Evolutionary conservation across 2,113 vertebrate genomes (phyloP).

Genomic region (Stercorarius parasiticus): DNA sequence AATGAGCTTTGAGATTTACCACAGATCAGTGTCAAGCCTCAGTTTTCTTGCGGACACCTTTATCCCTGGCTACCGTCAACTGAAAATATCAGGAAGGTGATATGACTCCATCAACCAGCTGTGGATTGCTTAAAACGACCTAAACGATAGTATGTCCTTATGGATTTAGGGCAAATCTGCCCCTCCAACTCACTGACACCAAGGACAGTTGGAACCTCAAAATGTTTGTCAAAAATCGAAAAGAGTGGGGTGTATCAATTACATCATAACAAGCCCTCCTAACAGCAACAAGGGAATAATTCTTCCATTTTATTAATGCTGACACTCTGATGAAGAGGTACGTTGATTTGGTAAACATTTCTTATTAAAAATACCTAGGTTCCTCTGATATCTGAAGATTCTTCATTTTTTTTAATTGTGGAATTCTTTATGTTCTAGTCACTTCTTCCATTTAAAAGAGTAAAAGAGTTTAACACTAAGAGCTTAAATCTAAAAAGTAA

Average conservation of each 20-base stretch:
- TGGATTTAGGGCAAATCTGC: not conserved
- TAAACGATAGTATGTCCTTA: not conserved
- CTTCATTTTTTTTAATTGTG: not conserved
- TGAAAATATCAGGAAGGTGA: not conserved
- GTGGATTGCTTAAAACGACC: not conserved
- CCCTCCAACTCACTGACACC: not conserved
- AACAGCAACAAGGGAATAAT: not conserved
- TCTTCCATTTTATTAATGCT: not conserved
- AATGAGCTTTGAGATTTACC: not conserved
- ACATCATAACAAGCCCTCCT: not conserved
- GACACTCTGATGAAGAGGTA: not conserved
- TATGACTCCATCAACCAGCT: not conserved
- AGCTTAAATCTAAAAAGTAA: not conserved
- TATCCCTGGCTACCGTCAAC: not conserved
- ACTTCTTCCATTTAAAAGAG: not conserved
- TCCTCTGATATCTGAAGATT: not conserved
- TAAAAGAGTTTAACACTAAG: not conserved
- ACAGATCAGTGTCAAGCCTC: not conserved
- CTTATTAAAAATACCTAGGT: not conserved
- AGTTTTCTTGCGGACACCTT: not conserved
- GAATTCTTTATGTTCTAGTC: not conserved
- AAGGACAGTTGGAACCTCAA: not conserved
- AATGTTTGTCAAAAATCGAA: not conserved
- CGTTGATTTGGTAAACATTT: not conserved
- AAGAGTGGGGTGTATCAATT: not conserved